These are phyloP conservation scores for Argyra leucocephala DNA, from an alignment of 2,888 invertebrate species.

Conservation along the genomic window DNA sequence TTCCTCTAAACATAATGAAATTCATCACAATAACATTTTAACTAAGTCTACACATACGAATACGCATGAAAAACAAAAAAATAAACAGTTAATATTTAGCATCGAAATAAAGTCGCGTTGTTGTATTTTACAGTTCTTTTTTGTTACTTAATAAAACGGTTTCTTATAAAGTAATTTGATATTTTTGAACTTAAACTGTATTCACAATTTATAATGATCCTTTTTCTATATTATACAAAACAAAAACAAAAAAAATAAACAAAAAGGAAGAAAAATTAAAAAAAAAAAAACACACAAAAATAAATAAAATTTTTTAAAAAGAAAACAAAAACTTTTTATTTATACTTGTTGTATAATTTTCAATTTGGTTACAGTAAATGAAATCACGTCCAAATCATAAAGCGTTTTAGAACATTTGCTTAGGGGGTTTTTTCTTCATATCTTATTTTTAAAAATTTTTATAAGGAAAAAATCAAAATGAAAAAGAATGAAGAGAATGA, in stretches of 20 bases:
- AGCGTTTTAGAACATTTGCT: background rate
- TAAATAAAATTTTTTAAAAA: background rate
- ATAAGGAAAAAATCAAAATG: background rate
- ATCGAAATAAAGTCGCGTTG: too few relatives aligned
- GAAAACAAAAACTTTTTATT: background rate
- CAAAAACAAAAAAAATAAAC: background rate
- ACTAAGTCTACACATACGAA: too few relatives aligned
- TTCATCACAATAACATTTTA: too few relatives aligned
- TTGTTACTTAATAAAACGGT: too few relatives aligned
- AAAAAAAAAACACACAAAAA: background rate
- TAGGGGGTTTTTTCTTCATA: background rate
- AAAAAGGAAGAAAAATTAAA: background rate
- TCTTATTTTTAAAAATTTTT: background rate
- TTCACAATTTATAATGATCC: background rate
- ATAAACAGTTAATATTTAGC: too few relatives aligned
- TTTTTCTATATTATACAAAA: background rate
- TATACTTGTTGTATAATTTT: background rate
- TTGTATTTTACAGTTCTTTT: too few relatives aligned
- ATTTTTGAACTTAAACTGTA: background rate
- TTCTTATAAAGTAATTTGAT: too few relatives aligned
- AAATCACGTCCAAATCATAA: slow-evolving; percentile 6
- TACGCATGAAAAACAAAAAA: too few relatives aligned
- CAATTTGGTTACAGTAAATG: slow-evolving; percentile 4
- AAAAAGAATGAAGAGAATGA: too few relatives aligned
- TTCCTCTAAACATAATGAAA: too few relatives aligned